Base-by-base conservation (phyloP, 1,140 invertebrate genomes). In the Vollenhovia emeryi region DNA sequence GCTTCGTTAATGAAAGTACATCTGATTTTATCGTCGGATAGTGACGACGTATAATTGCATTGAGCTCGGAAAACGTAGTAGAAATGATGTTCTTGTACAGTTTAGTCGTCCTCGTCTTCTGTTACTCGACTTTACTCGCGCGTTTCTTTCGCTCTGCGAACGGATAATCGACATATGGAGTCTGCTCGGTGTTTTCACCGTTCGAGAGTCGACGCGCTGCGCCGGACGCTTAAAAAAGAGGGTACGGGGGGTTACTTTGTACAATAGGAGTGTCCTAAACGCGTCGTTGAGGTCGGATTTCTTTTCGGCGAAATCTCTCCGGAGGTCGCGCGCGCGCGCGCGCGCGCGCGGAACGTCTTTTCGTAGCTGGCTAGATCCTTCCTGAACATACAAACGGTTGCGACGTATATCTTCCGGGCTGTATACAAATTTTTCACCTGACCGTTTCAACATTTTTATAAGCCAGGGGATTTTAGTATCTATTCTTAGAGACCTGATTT, bases 241-340 rank as follows among this genome's bases (percentile, higher is more conserved):
- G 71, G 69, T 86, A 86, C 24, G 64, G 64, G 90, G 87, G 66
- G 50, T 79, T 86, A 87, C 76, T 91, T 91, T 91, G 87, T 91
- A 91, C 90, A 91, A 87, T 73, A 71, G n/a, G 59, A 48, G 55
- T 78, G 73, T 66, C 87, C 87, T 90, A 80, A 86, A 89, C 66
- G 82, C 85, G 62, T 85, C 71, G 36, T 68, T 52, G 86, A 55
- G 69, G 45, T 52, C 48, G 73, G 78, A 75, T 45, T 68, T 73
- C 71, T 73, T 73, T 89, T 76, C 86, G 84, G 73, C 79, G 85
- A 89, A 87, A 66, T 57, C 57, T 89, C 52, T 82, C 75, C 55
- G 50, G 71, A 48, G 76, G 50, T 71, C 74, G 79, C n/a, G n/a
- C n/a, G n/a, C n/a, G n/a, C n/a, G n/a, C n/a, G n/a, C n/a, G n/a